Evolutionary conservation across 2,888 invertebrate genomes (phyloP).

Genomic region (Caenorhabditis auriculariae): DNA sequence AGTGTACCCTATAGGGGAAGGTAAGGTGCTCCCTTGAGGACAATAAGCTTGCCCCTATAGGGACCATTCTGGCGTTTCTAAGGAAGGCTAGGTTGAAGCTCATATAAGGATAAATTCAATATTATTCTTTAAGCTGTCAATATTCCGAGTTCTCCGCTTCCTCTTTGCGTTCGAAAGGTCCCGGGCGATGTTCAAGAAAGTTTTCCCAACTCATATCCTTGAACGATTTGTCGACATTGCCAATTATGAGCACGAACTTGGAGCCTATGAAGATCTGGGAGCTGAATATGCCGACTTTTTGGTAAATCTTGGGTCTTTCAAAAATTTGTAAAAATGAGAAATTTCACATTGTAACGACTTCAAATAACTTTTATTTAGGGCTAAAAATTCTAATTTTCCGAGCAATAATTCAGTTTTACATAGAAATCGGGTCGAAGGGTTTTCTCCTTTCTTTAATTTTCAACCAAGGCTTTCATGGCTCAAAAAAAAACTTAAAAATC

Average conservation of each 20-base stretch:
- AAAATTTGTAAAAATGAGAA: neutral
- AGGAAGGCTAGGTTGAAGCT: neutral
- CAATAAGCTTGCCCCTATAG: neutral
- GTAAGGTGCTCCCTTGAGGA: neutral
- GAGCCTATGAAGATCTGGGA: conserved; percentile 63
- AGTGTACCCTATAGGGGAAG: conserved; percentile 8
- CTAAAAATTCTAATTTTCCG: too few relatives aligned
- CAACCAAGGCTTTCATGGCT: too few relatives aligned
- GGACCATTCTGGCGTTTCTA: too few relatives aligned
- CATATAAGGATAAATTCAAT: neutral
- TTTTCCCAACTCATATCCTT: conserved; percentile 65
- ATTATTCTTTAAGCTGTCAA: conserved; percentile 63
- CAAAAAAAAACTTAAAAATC: too few relatives aligned
- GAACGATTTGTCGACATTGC: conserved; percentile 66
- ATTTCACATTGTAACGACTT: too few relatives aligned
- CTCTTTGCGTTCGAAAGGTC: conserved; percentile 67
- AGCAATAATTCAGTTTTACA: too few relatives aligned
- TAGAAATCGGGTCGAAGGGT: too few relatives aligned
- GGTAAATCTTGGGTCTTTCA: conserved; percentile 12
- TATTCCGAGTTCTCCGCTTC: conserved; percentile 66
- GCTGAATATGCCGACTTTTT: conserved; percentile 28
- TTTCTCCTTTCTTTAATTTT: too few relatives aligned
- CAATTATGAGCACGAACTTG: conserved; percentile 65
- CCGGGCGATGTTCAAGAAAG: conserved; percentile 64
- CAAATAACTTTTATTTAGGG: too few relatives aligned